Evolutionary conservation across 2,888 invertebrate genomes (phyloP).

Genomic region (Lasioglossum villosulum): DNA sequence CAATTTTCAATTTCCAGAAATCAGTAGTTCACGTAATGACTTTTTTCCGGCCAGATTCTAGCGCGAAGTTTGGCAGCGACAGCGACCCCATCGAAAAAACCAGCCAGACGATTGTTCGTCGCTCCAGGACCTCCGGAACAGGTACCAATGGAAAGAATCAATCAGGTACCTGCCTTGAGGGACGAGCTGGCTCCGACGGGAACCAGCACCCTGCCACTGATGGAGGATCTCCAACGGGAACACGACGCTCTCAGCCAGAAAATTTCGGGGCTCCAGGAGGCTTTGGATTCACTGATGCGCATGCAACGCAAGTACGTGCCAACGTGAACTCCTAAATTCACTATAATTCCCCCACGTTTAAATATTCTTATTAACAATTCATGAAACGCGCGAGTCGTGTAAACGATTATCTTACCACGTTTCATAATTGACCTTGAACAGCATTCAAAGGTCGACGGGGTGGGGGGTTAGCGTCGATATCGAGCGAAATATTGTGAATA

Average conservation of each 20-base stretch:
- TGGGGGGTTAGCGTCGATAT: neutral
- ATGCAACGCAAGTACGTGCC: slow-evolving; percentile 89
- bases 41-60: slow-evolving; percentile 83
- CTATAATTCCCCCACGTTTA: neutral
- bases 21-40: neutral
- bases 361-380: neutral
- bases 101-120: slow-evolving; percentile 87
- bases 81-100: slow-evolving; percentile 81
- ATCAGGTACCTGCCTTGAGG: slow-evolving; percentile 88
- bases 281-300: slow-evolving; percentile 92
- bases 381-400: neutral
- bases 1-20: neutral
- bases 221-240: slow-evolving; percentile 94
- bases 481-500: slow-evolving; percentile 4
- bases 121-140: slow-evolving; percentile 88
- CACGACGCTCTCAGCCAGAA: slow-evolving; percentile 86
- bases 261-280: slow-evolving; percentile 94
- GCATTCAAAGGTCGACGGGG: neutral
- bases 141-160: slow-evolving; percentile 77
- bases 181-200: slow-evolving; percentile 93
- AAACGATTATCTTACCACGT: neutral
- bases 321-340: neutral
- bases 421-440: neutral
- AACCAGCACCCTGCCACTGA: slow-evolving; percentile 90
- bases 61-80: slow-evolving; percentile 87